Evolutionary conservation across 2,888 invertebrate species (phyloP), one percentile per base, ranked within the genome.

Genomic region (Eumacrocentrus americanus): DNA sequence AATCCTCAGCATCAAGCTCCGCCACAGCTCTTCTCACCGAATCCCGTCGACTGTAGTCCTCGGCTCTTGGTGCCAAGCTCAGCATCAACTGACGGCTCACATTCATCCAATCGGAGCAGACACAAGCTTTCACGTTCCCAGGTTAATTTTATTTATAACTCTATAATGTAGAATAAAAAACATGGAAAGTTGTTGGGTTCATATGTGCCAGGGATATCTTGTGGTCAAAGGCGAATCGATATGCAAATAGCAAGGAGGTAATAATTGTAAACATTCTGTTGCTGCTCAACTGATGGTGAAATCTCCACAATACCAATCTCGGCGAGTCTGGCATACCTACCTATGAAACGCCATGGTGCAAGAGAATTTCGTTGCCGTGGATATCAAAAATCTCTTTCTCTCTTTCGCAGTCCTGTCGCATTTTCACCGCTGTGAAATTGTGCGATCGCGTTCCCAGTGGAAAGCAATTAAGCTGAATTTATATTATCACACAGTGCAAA

Each of bases 121-220:
- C 87, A 85, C 70, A 84, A 85, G 75, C 81, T 87, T 63, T 84
- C 85, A 60, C 82, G 86, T 70, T 86, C 86, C 37, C 86, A 87
- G 83, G 87, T 86, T 71, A 76, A 77, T 65, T 18, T 11, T 11
- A 34, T 22, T 20, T 34, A 5, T 44, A 18, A 20, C 4, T 44
- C 3, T 20, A 3, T 44, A 2, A 20, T 2, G n/a, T n/a, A n/a
- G n/a, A n/a, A n/a, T n/a, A n/a, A n/a, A n/a, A n/a, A n/a, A n/a
- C n/a, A n/a, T n/a, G n/a, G n/a, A n/a, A n/a, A n/a, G n/a, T n/a
- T n/a, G n/a, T n/a, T n/a, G n/a, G n/a, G n/a, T n/a, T n/a, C n/a
- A n/a, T n/a, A n/a, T n/a, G n/a, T n/a, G n/a, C n/a, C n/a, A n/a
- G n/a, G n/a, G n/a, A n/a, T n/a, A n/a, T n/a, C n/a, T n/a, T n/a